Base-by-base conservation (phyloP, 2,888 invertebrate species). In the Idaea aversata region DNA sequence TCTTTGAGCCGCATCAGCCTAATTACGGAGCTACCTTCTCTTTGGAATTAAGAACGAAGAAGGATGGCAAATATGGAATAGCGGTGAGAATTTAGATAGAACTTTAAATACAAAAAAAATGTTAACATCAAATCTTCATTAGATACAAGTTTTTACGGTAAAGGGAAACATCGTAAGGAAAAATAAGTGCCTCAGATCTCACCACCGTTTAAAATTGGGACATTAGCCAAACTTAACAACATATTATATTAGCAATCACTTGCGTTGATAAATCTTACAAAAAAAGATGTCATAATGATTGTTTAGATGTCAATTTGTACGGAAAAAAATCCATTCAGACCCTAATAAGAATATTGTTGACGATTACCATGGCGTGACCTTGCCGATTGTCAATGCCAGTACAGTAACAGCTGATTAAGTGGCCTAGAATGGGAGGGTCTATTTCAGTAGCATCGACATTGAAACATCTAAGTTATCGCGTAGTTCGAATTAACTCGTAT, bases 1-100 rank as follows among this genome's bases (percentile, higher is more conserved):
- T 94, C 1, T 95, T 91, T 76, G 81, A 92, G 65, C 88, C 93
- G 0, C 94, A 94, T 65, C 92, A 94, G 67, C 95, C 95, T 0
- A 89, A 87, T 15, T 95, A 94, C 73, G 93, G 94, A 0, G 82
- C 94, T 34, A 91, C 94, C 0, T 88, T 94, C 65, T 84, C 94
- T 4, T 60, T 95, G 61, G 95, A 95, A 77, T 82, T 95, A 5
- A 90, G 94, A 65, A 81, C 79, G 72, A 72, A 78, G 47, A 67
- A 64, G 4, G 85, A 82, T 3, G 81, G 77, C 6, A 75, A 84
- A 67, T 90, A 90, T 75, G 93, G 87, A 25, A 86, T 95, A 10
- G 83, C 87, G 86, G 94, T 94, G 78, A 82, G 75, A 5, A 59
- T 16, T 16, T 6, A 15, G 16, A 6, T 13, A 57, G 15, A 15